Percentiles rank a stretch among this genome's conserved stretches.
Evolutionary conservation across 2,797 vertebrate species (phyloP).

Genomic region (Cheirogaleus major): DNA sequence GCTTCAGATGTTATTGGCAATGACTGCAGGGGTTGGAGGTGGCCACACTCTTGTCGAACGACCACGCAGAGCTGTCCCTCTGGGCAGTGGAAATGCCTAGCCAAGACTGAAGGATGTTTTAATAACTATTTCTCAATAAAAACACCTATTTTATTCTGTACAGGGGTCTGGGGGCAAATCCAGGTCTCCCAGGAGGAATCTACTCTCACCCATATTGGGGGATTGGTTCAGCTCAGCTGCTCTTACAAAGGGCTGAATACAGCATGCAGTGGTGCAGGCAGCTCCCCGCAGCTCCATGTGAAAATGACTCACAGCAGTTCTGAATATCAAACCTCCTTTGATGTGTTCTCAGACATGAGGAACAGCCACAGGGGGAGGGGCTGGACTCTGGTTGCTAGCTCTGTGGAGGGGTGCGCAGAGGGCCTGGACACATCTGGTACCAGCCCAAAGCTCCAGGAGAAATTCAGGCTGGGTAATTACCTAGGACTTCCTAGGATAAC

Average conservation of each 20-base stretch:
- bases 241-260: constrained; percentile 63
- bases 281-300: constrained; percentile 59
- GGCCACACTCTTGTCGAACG: neutral
- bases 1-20: neutral
- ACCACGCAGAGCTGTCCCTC: neutral
- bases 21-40: neutral
- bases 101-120: constrained; percentile 48
- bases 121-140: constrained; percentile 68
- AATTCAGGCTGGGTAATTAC: constrained; percentile 56
- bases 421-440: constrained; percentile 60
- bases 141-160: constrained; percentile 52
- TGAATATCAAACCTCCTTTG: constrained; percentile 77
- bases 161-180: constrained; percentile 57
- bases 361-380: constrained; percentile 29
- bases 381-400: constrained; percentile 24
- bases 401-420: neutral
- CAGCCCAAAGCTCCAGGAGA: constrained; percentile 35
- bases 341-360: constrained; percentile 66
- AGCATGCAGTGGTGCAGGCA: neutral
- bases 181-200: constrained; percentile 67
- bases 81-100: neutral
- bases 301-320: constrained; percentile 75
- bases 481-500: constrained; percentile 20
- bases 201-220: constrained; percentile 25
- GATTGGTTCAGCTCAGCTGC: constrained; percentile 70